Evolutionary conservation across 2,113 vertebrate genomes (phyloP), one percentile per base, ranked within the genome.

Genomic region (Melanerpes aurifrons): DNA sequence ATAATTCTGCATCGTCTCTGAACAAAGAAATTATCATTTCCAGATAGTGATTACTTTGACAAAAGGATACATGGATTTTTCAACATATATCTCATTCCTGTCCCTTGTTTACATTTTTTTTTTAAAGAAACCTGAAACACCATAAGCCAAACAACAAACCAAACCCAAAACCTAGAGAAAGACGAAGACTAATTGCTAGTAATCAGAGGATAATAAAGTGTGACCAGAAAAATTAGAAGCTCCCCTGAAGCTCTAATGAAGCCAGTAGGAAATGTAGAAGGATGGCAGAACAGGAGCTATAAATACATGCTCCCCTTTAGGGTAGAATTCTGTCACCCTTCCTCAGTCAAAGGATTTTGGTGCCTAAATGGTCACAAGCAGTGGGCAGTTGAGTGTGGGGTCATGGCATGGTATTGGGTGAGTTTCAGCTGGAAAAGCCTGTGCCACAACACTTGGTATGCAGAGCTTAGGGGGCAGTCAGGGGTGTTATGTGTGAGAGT

Each of bases 141-240:
- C 10, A 16, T 28, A 37, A 29, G 19, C 17, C 10, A 47, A 67
- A n/a, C 12, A 20, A 14, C 43, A 31, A 47, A 31, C 31, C 11
- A 67, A 72, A 68, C 48, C 8, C 25, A 54, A 48, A 54, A 16
- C 47, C 47, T 35, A 31, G 29, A 61, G 69, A 88, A 91, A 89
- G 53, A 53, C 70, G 64, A 87, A 93, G 70, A 79, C 43, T 84
- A 87, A 92, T 87, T n/a, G 32, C 68, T 89, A 67, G 58, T 85
- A 93, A 93, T 94, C 84, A 76, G 61, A 82, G 58, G 63, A 88
- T 81, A 86, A 95, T 83, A 92, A 93, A 87, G 69, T 78, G 62
- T 86, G 85, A 94, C 76, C 69, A 84, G 80, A 94, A 93, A 92
- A 92, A 95, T 95, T 88, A 91, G 87, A 91, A 90, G 69, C 62